phyloP scores from a whole-genome alignment of 23 tunicate species.

The Trididemnum miniatum region DNA sequence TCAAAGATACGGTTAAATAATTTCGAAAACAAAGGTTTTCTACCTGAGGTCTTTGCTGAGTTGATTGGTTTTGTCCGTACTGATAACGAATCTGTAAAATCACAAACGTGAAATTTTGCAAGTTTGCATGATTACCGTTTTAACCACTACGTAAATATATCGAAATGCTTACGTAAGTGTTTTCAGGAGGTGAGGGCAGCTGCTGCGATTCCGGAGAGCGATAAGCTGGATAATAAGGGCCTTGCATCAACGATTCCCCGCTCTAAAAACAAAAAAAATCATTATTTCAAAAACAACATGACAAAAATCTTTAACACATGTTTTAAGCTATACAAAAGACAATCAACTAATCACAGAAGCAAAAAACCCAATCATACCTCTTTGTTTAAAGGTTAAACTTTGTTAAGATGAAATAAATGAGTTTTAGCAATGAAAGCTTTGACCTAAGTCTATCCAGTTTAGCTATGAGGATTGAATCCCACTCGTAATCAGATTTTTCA shows the following conservation, averaged over 20 bases:
- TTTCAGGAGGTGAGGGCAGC: constrained; percentile 14
- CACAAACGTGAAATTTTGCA: too few species aligned
- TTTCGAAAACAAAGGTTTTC: background rate
- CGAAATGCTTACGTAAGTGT: constrained; percentile 1
- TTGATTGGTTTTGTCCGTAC: constrained; percentile 9
- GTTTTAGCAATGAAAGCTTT: too few species aligned
- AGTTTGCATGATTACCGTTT: too few species aligned
- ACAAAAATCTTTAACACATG: background rate
- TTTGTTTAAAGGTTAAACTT: too few species aligned
- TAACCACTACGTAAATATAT: too few species aligned
- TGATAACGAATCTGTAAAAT: background rate
- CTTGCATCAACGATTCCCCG: constrained; percentile 23
- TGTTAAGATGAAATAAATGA: too few species aligned
- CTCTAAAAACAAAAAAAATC: constrained; percentile 5
- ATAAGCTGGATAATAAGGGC: background rate
- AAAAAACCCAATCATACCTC: background rate
- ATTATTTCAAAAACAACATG: background rate
- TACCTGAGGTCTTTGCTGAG: constrained; percentile 1
- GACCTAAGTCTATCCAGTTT: too few species aligned
- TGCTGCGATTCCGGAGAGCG: background rate
- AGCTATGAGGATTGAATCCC: too few species aligned
- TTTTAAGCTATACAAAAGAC: background rate
- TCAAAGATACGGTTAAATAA: too few species aligned
- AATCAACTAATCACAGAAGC: background rate
- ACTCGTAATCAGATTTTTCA: too few species aligned